Conservation (phyloP, 1,140 invertebrate species). For the Metaphire vulgaris region DNA sequence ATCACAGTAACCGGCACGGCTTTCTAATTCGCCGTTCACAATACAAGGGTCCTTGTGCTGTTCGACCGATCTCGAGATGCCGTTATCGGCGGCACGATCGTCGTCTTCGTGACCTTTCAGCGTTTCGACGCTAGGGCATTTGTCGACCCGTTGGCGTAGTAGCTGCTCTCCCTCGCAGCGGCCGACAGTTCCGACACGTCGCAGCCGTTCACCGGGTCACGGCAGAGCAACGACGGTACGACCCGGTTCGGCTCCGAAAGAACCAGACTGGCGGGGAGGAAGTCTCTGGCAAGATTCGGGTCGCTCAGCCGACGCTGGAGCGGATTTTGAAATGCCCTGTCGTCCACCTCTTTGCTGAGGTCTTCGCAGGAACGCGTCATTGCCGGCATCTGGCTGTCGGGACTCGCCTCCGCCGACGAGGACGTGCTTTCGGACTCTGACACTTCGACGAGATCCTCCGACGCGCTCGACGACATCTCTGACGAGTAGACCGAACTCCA, state of each 20-base stretch:
- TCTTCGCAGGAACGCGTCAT: slow-evolving; percentile 64
- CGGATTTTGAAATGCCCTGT: slow-evolving; percentile 59
- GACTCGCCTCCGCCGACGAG: slow-evolving; percentile 43
- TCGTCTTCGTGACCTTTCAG: not conserved
- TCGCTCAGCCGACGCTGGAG: slow-evolving; percentile 68
- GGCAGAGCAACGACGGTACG: slow-evolving; percentile 42
- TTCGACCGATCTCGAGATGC: not conserved
- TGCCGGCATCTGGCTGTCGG: slow-evolving; percentile 37
- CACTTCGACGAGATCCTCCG: slow-evolving; percentile 50
- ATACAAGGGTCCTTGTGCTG: not conserved
- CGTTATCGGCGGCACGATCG: not conserved
- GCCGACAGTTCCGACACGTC: not conserved
- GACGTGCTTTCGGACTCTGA: slow-evolving; percentile 27
- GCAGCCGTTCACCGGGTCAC: slow-evolving; percentile 24
- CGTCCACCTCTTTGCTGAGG: slow-evolving; percentile 55
- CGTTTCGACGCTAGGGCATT: not conserved
- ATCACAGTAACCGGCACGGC: not conserved
- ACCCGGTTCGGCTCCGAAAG: too few relatives aligned
- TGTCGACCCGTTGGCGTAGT: not conserved
- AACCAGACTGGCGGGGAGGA: slow-evolving; percentile 42
- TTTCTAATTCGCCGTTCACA: not conserved
- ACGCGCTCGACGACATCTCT: slow-evolving; percentile 37
- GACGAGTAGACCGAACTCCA: slow-evolving; percentile 77
- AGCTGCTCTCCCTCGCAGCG: not conserved
- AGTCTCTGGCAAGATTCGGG: slow-evolving; percentile 60